Evolutionary conservation across 2,888 invertebrate genomes (phyloP).

Genomic region (Emmelina monodactyla): DNA sequence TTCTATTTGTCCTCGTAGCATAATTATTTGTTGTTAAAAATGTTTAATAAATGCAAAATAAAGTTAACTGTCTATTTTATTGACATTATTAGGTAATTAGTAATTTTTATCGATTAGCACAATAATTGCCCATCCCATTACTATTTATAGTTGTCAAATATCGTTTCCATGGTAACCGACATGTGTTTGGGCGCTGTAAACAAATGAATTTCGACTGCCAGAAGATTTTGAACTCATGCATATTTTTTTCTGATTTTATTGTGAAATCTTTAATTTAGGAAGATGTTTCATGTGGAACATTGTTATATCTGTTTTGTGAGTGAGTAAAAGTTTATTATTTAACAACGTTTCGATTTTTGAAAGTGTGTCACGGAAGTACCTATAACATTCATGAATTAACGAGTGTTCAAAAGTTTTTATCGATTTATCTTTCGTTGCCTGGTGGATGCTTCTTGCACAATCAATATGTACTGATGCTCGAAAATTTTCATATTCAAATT

Average conservation of each 20-base stretch:
- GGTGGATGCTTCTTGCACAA: constrained; percentile 21
- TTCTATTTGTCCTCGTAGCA: too few relatives aligned
- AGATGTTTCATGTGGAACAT: background rate
- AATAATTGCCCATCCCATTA: too few relatives aligned
- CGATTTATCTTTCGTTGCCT: constrained; percentile 37
- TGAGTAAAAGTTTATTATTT: constrained; percentile 12
- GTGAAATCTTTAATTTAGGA: background rate
- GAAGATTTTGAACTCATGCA: constrained; percentile 6
- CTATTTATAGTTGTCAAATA: constrained; percentile 35
- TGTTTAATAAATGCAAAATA: too few relatives aligned
- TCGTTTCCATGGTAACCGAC: constrained; percentile 40
- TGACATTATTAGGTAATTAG: too few relatives aligned
- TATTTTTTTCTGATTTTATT: background rate
- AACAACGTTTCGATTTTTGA: background rate
- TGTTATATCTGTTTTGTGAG: constrained; percentile 23
- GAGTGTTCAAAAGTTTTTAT: constrained; percentile 16
- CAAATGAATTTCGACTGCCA: constrained; percentile 49
- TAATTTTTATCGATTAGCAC: too few relatives aligned
- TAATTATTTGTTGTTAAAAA: too few relatives aligned
- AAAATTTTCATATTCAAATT: constrained; percentile 38
- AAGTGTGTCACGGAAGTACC: background rate
- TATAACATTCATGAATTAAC: constrained; percentile 4
- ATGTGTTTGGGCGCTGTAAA: constrained; percentile 52
- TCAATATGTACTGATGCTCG: constrained; percentile 31
- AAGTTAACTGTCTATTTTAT: too few relatives aligned